phyloP scores from a whole-genome alignment of 2,113 vertebrate species.

The Lutjanus erythropterus region DNA sequence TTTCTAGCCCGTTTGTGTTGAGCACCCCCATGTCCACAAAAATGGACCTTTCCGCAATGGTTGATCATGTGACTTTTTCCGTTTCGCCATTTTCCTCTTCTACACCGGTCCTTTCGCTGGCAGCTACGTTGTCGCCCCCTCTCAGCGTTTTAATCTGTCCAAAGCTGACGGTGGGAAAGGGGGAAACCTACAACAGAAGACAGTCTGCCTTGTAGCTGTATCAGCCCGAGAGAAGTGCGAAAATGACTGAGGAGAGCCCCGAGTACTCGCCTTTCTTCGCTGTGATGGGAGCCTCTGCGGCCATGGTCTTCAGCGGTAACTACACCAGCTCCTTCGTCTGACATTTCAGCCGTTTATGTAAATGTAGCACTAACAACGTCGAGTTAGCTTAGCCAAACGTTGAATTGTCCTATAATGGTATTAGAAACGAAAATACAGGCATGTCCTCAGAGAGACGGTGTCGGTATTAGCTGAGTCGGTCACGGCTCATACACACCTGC shows the following conservation, averaged over 20 bases:
- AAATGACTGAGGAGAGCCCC: conserved; percentile 85
- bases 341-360: conserved; percentile 2
- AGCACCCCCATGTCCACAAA: conserved; percentile 44
- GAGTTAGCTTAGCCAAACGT: neutral
- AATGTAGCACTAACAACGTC: neutral
- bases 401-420: too few species aligned
- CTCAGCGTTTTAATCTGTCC: conserved; percentile 21
- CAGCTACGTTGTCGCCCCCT: conserved; percentile 25
- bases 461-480: conserved; percentile 15
- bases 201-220: conserved; percentile 43
- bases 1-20: neutral
- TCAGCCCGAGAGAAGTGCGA: conserved; percentile 64
- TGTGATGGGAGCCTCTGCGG: conserved; percentile 94
- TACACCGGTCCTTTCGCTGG: conserved; percentile 69
- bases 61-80: conserved; percentile 85
- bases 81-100: conserved; percentile 88
- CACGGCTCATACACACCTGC: conserved; percentile 57
- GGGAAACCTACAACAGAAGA: conserved; percentile 20
- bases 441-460: neutral
- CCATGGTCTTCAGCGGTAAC: conserved; percentile 97
- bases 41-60: conserved; percentile 68
- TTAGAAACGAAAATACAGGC: neutral
- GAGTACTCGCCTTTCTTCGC: conserved; percentile 96
- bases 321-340: conserved; percentile 48
- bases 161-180: conserved; percentile 44